phyloP scores from a whole-genome alignment of 2,888 invertebrate species.

The Merodon equestris region DNA sequence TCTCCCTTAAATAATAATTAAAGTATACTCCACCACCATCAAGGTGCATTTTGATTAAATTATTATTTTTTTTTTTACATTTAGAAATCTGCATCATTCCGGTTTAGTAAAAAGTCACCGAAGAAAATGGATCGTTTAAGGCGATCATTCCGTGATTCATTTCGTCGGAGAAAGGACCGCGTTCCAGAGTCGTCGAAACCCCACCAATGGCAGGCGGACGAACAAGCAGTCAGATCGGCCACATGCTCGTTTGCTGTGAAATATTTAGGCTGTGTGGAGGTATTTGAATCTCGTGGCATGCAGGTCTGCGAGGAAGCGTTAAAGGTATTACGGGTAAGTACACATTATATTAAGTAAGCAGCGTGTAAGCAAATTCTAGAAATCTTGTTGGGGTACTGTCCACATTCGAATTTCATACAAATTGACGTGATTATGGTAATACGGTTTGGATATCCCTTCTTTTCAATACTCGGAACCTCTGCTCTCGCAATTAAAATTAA shows the following conservation, averaged over 20 bases:
- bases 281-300: conserved; percentile 99
- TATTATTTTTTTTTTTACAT: conserved; percentile 52
- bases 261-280: conserved; percentile 99
- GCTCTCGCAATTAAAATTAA: conserved; percentile 53
- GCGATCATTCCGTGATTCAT: conserved; percentile 94
- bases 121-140: conserved; percentile 93
- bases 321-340: conserved; percentile 94
- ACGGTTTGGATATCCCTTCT: too few species aligned
- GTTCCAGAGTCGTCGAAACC: conserved; percentile 96
- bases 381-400: too few species aligned
- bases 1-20: background rate
- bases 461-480: conserved; percentile 47
- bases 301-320: conserved; percentile 99
- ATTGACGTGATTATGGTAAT: too few species aligned
- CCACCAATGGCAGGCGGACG: conserved; percentile 99
- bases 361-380: too few species aligned
- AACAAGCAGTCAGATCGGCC: conserved; percentile 95
- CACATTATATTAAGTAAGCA: too few species aligned
- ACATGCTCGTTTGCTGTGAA: conserved; percentile 99
- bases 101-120: conserved; percentile 83
- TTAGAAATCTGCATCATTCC: conserved; percentile 81
- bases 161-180: conserved; percentile 93
- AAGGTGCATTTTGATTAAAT: conserved; percentile 41
- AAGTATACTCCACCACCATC: conserved; percentile 65
- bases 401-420: too few species aligned